These are phyloP conservation scores for Chalcis sispes DNA, from an alignment of 2,888 invertebrate species.

Conservation along the genomic window DNA sequence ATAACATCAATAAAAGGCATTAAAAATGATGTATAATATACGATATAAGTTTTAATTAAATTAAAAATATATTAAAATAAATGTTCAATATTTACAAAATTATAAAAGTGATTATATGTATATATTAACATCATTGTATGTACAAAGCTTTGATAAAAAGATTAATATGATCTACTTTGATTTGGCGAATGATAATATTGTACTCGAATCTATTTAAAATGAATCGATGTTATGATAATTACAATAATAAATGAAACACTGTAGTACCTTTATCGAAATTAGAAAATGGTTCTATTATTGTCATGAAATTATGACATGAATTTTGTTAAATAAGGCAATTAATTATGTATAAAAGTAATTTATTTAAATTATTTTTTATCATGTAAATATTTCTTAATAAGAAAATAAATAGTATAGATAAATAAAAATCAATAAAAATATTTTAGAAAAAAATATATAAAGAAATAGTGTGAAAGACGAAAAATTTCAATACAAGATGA, in stretches of 20 bases:
- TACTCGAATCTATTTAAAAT: conserved; percentile 6
- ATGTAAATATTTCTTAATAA: neutral
- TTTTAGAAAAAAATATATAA: conserved; percentile 5
- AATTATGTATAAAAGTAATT: too few species aligned
- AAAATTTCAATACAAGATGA: conserved; percentile 15
- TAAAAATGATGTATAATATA: neutral
- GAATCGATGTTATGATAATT: conserved; percentile 28
- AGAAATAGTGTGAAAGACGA: too few species aligned
- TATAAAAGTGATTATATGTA: neutral
- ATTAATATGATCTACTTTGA: conserved; percentile 9
- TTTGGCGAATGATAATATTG: conserved; percentile 10
- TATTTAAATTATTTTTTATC: too few species aligned
- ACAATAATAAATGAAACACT: conserved; percentile 25
- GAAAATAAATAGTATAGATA: neutral
- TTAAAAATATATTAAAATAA: neutral
- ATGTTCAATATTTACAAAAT: conserved; percentile 7
- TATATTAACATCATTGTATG: conserved; percentile 23
- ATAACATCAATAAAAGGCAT: neutral
- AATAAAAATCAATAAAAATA: neutral
- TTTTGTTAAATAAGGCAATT: neutral
- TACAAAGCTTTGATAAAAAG: conserved; percentile 28
- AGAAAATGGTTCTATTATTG: neutral
- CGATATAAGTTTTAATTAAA: neutral
- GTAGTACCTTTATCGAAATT: conserved; percentile 35
- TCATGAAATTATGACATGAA: neutral